Percentiles rank a stretch among this genome's conserved stretches.
phyloP scores from a whole-genome alignment of 2,113 vertebrate genomes.

The Amphiprion percula region DNA sequence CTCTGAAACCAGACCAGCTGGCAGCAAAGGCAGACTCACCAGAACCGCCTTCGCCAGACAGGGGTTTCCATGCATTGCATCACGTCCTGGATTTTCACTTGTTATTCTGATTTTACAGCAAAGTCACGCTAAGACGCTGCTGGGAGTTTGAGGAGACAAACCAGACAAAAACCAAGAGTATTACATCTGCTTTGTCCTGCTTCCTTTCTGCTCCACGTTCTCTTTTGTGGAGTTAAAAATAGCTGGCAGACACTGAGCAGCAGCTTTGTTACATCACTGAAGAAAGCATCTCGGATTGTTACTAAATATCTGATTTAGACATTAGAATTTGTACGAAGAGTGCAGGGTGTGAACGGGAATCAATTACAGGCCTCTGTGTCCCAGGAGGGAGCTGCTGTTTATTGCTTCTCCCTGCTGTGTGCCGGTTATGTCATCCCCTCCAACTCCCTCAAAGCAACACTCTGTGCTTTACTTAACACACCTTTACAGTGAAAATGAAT shows the following conservation, averaged over 20 bases:
- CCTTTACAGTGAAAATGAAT: conserved; percentile 8
- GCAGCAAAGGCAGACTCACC: conserved; percentile 50
- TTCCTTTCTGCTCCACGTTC: conserved; percentile 23
- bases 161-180: background rate
- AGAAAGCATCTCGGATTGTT: conserved; percentile 20
- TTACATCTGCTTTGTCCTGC: conserved; percentile 1
- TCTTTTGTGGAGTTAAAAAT: conserved; percentile 65
- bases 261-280: conserved; percentile 46
- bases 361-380: conserved; percentile 69
- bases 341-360: conserved; percentile 64
- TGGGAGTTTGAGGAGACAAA: background rate
- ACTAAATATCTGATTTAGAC: conserved; percentile 5
- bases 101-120: conserved; percentile 58
- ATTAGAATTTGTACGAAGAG: conserved; percentile 34
- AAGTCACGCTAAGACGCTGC: conserved; percentile 15
- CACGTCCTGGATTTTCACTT: conserved; percentile 67
- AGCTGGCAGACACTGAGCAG: conserved; percentile 38
- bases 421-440: conserved; percentile 79
- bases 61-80: conserved; percentile 73
- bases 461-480: conserved; percentile 61
- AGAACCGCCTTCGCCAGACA: conserved; percentile 62
- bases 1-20: conserved; percentile 71
- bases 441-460: conserved; percentile 57
- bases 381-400: conserved; percentile 73
- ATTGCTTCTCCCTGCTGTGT: conserved; percentile 73